Percentiles rank a stretch among this genome's conserved stretches.
Conservation (phyloP, 2,797 vertebrate genomes). For the Sorex maritimensis region DNA sequence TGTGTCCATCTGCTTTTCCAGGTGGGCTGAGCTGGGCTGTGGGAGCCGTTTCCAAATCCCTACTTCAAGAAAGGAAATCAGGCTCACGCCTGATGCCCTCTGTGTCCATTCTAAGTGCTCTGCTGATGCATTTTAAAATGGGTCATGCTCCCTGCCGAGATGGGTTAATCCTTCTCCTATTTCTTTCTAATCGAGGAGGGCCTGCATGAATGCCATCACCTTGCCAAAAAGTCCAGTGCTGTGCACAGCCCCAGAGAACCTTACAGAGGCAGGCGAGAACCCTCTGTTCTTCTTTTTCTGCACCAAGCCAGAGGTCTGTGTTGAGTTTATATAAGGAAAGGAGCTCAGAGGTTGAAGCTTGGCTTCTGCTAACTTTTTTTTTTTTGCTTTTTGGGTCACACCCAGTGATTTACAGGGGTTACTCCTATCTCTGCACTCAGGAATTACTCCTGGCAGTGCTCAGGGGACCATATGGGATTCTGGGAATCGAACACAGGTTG, state of each 20-base stretch:
- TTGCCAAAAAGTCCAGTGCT: slow-evolving; percentile 20
- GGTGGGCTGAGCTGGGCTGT: background rate
- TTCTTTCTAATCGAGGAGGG: slow-evolving; percentile 54
- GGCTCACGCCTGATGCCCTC: slow-evolving; percentile 33
- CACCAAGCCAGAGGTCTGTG: background rate
- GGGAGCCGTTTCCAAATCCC: slow-evolving; percentile 28
- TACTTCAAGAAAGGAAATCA: slow-evolving; percentile 43
- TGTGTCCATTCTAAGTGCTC: background rate
- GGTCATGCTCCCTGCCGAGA: background rate
- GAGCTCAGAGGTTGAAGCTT: background rate
- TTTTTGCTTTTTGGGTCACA: too few relatives aligned
- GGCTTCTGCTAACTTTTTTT: background rate
- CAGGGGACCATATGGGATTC: too few relatives aligned
- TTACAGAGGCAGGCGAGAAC: slow-evolving; percentile 14
- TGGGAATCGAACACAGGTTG: too few relatives aligned
- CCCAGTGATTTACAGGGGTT: too few relatives aligned
- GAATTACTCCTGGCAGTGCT: too few relatives aligned
- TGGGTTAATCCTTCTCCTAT: slow-evolving; percentile 26
- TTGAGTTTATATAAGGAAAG: slow-evolving; percentile 4
- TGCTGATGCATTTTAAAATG: background rate
- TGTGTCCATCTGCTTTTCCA: background rate
- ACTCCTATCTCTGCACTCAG: too few relatives aligned
- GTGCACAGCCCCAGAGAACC: background rate
- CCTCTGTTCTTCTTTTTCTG: background rate
- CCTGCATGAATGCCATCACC: slow-evolving; percentile 9